These are phyloP conservation scores for Cephus runcator DNA, from an alignment of 2,888 invertebrate species.

Conservation along the genomic window DNA sequence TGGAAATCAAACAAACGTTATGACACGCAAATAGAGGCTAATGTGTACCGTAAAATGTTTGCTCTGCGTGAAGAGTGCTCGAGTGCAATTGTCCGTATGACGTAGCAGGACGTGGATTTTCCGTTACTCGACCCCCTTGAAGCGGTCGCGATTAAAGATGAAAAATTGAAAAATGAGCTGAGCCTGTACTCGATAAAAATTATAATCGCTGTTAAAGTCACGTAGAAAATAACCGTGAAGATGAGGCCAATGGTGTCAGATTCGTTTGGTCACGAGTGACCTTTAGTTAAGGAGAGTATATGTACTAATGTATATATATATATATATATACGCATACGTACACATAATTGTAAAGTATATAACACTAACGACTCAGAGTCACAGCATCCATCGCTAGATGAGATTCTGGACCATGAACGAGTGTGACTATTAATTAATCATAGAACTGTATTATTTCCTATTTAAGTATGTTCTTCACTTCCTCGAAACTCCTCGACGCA, in stretches of 20 bases:
- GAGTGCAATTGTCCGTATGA: slow-evolving; percentile 8
- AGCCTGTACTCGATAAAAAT: background rate
- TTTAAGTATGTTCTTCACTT: slow-evolving; percentile 45
- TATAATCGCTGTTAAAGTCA: background rate
- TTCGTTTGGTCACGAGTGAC: background rate
- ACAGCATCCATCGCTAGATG: background rate
- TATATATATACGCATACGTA: background rate
- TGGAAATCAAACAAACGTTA: background rate
- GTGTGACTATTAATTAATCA: slow-evolving; percentile 59
- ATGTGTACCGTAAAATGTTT: slow-evolving; percentile 42
- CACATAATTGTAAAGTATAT: background rate
- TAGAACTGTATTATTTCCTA: slow-evolving; percentile 62
- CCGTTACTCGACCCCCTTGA: background rate
- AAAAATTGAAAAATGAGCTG: background rate
- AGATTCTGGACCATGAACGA: slow-evolving; percentile 26
- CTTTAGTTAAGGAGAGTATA: background rate
- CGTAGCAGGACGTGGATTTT: background rate
- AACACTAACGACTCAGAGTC: background rate
- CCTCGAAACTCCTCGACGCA: slow-evolving; percentile 33
- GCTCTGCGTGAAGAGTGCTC: slow-evolving; percentile 22
- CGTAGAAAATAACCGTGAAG: background rate
- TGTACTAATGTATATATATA: background rate
- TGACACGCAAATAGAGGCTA: slow-evolving; percentile 32
- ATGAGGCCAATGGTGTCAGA: background rate
- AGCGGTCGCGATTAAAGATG: background rate